Conservation (phyloP, 2,797 vertebrate genomes). For the Premnoplex brunnescens region DNA sequence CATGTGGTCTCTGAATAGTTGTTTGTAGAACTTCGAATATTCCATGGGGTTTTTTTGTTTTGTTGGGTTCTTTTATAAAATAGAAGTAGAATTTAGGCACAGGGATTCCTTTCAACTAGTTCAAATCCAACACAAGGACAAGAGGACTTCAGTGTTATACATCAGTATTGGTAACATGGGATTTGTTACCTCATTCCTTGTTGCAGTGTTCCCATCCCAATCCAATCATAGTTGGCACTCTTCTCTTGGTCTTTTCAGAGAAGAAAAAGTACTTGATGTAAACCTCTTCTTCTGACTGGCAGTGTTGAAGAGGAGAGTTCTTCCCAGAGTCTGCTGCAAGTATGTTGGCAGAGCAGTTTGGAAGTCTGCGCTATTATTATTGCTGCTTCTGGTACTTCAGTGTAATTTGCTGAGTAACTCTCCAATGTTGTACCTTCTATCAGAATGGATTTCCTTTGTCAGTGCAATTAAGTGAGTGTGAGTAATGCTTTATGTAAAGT, state of each 20-base stretch:
- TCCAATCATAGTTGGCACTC: background rate
- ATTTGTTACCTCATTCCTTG: background rate
- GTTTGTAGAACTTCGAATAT: background rate
- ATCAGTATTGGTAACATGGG: background rate
- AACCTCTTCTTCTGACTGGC: background rate
- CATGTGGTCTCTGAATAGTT: background rate
- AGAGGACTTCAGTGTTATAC: background rate
- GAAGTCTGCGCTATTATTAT: background rate
- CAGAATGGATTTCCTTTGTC: conserved; percentile 17
- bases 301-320: background rate
- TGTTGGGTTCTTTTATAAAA: background rate
- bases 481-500: background rate
- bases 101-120: background rate
- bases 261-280: background rate
- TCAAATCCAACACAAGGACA: background rate
- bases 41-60: background rate
- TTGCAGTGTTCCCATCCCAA: background rate
- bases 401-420: conserved; percentile 25
- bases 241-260: background rate
- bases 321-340: background rate
- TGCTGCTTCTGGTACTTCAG: background rate
- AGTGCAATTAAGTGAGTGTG: background rate
- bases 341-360: background rate
- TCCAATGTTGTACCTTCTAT: background rate
- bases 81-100: background rate